Percentiles rank a stretch among this genome's conserved stretches.
These are phyloP conservation scores for Serrognathus titanus DNA, from an alignment of 2,888 invertebrate genomes.

Conservation along the genomic window DNA sequence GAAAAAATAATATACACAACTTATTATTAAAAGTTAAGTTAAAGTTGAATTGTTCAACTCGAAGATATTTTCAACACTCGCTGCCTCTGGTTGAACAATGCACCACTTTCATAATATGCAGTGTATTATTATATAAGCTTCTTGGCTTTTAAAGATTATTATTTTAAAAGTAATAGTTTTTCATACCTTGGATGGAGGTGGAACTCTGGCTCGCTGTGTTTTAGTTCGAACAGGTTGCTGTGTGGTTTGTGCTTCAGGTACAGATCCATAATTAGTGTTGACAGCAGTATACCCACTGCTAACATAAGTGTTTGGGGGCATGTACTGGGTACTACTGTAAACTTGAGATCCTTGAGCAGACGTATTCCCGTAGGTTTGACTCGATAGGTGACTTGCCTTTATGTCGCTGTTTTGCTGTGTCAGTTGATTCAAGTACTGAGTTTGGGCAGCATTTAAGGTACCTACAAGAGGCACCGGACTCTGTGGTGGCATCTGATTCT, in stretches of 20 bases:
- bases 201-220: constrained; percentile 69
- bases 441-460: constrained; percentile 56
- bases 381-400: constrained; percentile 13
- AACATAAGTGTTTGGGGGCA: constrained; percentile 32
- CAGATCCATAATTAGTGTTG: constrained; percentile 28
- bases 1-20: too few relatives aligned
- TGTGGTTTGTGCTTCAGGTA: constrained; percentile 13
- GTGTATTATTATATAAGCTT: too few relatives aligned
- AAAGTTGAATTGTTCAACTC: too few relatives aligned
- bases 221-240: constrained; percentile 50
- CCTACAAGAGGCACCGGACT: constrained; percentile 48
- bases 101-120: too few relatives aligned
- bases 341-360: constrained; percentile 19
- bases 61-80: too few relatives aligned
- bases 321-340: constrained; percentile 30
- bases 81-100: too few relatives aligned
- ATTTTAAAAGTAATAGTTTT: constrained; percentile 11
- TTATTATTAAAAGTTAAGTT: too few relatives aligned
- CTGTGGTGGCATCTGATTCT: constrained; percentile 16
- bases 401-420: constrained; percentile 52
- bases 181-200: constrained; percentile 77
- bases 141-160: constrained; percentile 5
- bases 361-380: constrained; percentile 30
- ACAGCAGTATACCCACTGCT: constrained; percentile 31
- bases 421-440: constrained; percentile 58